These are phyloP conservation scores for Orycteropus afer DNA, from an alignment of 2,113 vertebrate genomes.

Conservation along the genomic window DNA sequence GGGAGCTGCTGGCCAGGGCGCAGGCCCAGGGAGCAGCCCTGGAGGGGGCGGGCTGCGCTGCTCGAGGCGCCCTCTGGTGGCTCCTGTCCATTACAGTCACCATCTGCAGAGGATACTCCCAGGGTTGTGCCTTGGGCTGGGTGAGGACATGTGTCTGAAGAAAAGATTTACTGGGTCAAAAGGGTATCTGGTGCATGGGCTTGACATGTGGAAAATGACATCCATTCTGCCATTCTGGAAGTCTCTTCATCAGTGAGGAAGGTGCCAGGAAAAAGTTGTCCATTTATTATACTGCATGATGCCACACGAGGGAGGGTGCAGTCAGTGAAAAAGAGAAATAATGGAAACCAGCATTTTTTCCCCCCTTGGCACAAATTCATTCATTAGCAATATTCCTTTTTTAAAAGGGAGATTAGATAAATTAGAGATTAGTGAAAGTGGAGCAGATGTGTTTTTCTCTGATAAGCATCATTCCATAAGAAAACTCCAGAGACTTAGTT, in stretches of 20 bases:
- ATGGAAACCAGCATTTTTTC: conserved; percentile 53
- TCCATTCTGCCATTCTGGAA: neutral
- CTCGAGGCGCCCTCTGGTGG: conserved; percentile 80
- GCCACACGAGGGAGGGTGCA: conserved; percentile 34
- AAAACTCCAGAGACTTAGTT: conserved; percentile 54
- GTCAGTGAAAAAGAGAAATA: conserved; percentile 43
- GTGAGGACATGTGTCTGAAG: neutral
- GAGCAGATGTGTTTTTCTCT: conserved; percentile 79
- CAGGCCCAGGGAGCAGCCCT: neutral
- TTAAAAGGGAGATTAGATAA: conserved; percentile 75
- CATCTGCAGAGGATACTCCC: neutral
- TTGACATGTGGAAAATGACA: neutral
- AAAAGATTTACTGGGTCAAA: neutral
- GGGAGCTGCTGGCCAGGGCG: neutral
- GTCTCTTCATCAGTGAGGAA: neutral
- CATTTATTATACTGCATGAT: conserved; percentile 33
- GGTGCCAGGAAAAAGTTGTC: conserved; percentile 1
- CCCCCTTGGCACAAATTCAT: conserved; percentile 68
- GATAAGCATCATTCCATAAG: conserved; percentile 75
- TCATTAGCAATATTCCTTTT: conserved; percentile 74
- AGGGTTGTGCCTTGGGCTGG: neutral
- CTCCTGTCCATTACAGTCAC: neutral
- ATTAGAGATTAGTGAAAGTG: conserved; percentile 78
- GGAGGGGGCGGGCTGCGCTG: conserved; percentile 66
- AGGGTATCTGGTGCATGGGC: neutral